A percentile compares a stretch with the other conserved stretches of the same genome.
phyloP scores from a whole-genome alignment of 2,113 vertebrate genomes.

The Proterorhinus semilunaris region DNA sequence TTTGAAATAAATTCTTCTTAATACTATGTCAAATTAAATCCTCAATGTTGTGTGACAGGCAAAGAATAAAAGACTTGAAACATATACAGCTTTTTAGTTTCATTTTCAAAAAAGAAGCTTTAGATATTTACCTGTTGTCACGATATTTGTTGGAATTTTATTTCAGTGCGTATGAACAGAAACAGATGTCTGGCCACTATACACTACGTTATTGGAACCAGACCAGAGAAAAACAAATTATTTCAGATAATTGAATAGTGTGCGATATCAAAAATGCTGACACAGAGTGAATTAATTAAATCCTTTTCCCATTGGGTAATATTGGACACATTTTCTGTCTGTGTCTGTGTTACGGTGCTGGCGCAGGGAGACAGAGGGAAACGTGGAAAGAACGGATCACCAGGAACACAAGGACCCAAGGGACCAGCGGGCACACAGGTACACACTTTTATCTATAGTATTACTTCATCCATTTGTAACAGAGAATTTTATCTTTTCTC shows the following conservation, averaged over 20 bases:
- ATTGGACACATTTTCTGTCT: background rate
- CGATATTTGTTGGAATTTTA: too few relatives aligned
- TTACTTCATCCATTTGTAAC: background rate
- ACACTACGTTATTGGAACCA: too few relatives aligned
- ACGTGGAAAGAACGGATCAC: conserved; percentile 80
- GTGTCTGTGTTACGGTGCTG: conserved; percentile 8
- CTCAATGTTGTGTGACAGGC: too few relatives aligned
- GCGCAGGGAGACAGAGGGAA: conserved; percentile 82
- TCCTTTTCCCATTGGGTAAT: background rate
- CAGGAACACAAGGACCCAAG: conserved; percentile 69
- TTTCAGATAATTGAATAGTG: background rate
- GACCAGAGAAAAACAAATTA: background rate
- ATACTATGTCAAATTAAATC: too few relatives aligned
- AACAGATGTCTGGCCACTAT: too few relatives aligned
- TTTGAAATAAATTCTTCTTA: too few relatives aligned
- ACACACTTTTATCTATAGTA: background rate
- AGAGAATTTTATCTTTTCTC: background rate
- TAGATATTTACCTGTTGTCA: too few relatives aligned
- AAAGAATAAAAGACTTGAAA: too few relatives aligned
- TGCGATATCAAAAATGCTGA: background rate
- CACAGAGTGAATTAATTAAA: background rate
- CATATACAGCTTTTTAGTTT: too few relatives aligned
- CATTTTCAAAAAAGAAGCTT: too few relatives aligned
- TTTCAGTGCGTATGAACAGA: too few relatives aligned
- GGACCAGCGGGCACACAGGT: conserved; percentile 69